Evolutionary conservation across 2,113 vertebrate genomes (phyloP).

Genomic region (Tachysurus fulvidraco): DNA sequence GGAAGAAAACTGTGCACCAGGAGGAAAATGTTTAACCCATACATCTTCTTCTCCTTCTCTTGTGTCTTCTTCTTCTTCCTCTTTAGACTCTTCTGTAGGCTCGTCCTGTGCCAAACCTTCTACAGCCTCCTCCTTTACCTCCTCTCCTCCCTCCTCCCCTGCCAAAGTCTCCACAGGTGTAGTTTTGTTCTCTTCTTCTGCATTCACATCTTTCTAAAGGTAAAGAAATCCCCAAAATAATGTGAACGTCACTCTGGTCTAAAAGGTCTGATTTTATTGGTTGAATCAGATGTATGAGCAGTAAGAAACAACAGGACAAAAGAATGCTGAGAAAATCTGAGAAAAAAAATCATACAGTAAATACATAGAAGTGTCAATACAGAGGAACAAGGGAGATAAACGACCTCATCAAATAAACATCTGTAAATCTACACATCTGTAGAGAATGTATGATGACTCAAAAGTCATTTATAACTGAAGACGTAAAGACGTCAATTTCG

Average conservation of each 20-base stretch:
- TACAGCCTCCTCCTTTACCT: slow-evolving; percentile 37
- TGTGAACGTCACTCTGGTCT: not conserved
- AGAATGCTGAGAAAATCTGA: not conserved
- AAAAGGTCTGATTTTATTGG: not conserved
- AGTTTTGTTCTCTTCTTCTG: slow-evolving; percentile 64
- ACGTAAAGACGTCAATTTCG: not conserved
- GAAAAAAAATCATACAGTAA: not conserved
- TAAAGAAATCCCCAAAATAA: slow-evolving; percentile 48
- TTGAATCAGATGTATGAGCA: not conserved
- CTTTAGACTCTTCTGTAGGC: slow-evolving; percentile 33
- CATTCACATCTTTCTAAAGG: slow-evolving; percentile 61
- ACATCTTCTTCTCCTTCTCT: slow-evolving; percentile 43
- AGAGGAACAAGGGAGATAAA: not conserved
- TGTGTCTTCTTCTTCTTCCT: slow-evolving; percentile 54
- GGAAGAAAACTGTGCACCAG: slow-evolving; percentile 28
- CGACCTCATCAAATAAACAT: not conserved
- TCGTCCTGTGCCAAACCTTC: not conserved
- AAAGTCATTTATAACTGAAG: not conserved
- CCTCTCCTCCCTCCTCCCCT: slow-evolving; percentile 51
- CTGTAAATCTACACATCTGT: no score
- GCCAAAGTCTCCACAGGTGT: slow-evolving; percentile 43
- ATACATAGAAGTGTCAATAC: not conserved
- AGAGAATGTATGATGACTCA: not conserved
- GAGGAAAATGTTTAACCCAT: slow-evolving; percentile 22
- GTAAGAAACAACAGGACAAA: not conserved